Evolutionary conservation across 2,888 invertebrate genomes (phyloP), one percentile per base, ranked within the genome.

Genomic region (Epinotia ramella): DNA sequence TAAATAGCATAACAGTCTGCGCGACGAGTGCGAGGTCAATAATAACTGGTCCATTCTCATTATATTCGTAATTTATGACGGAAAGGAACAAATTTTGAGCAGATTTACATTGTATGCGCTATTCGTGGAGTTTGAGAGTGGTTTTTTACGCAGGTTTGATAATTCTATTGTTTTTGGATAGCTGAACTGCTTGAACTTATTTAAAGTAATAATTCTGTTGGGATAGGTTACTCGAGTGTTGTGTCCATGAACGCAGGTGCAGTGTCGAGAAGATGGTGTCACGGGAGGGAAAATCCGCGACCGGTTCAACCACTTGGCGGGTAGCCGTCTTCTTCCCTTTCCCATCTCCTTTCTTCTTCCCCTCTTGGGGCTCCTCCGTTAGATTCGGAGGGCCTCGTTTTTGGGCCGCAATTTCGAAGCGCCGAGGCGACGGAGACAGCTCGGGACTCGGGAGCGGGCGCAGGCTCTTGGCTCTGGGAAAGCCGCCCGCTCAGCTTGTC

Each of bases 91-190:
- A 62, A 62, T 33, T 33, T 62, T 13, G n/a, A 33, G 33, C n/a
- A 53, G n/a, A n/a, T 53, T 53, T 62, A 33, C n/a, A 33, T 62
- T 62, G 16, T 62, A 62, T 62, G 62, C 33, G n/a, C 53, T 62
- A 33, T 60, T 62, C n/a, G 24, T n/a, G 33, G 28, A 62, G 33
- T 62, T 33, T 62, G 62, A 62, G 33, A 33, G 62, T 33, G 11
- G 11, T 62, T 62, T 60, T 33, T 62, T n/a, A 7, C n/a, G n/a
- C 12, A 13, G 57, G 20, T 59, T 59, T 59, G 24, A n/a, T 28
- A n/a, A 9, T 0, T 33, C 33, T 33, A 62, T 33, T 33, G 33
- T n/a, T 33, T 16, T 33, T 53, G 49, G 49, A 5, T 6, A n/a
- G 49, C 49, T 53, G n/a, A 53, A 53, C 0, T 11, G 46, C 12